Evolutionary conservation across 2,797 vertebrate species (phyloP), one percentile per base, ranked within the genome.

Genomic region (Smutsia temminckii): DNA sequence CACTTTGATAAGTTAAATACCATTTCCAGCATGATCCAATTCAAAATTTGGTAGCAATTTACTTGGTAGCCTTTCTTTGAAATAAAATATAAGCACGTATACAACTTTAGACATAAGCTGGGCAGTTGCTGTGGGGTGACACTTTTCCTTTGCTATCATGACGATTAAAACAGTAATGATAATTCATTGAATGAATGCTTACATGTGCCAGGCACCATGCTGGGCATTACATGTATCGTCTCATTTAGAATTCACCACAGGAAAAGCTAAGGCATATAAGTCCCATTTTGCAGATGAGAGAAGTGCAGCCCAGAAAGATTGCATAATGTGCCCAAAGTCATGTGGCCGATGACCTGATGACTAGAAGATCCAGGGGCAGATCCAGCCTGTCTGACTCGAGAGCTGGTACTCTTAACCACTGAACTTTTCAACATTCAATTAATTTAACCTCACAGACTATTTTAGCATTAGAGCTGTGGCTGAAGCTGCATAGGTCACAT

Each of bases 11-110:
- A 68, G 27, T 42, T 72, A 85, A 91, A 78, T 78, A 79, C 34
- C 16, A 80, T 72, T 92, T 84, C 59, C 88, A 75, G n/a, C 49
- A 72, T 66, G 21, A 40, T 89, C 79, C 61, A 32, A 72, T 78
- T 72, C 78, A 93, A 89, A 57, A 78, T 85, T 79, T 86, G 29
- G 37, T 37, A 91, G 11, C 27, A 84, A 57, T 72, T 87, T 77
- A 51, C 53, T 66, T 66, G 83, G 68, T 79, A 92, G 37, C 25
- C 18, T 49, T 95, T 95, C 64, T 91, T 91, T 64, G 17, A 80
- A 93, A 85, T 69, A 69, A 89, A 92, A 79, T 46, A 51, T 32
- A 88, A 69, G 23, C 11, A 72, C 53, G 64, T 46, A 55, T 32
- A 63, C 25, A 49, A 59, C 27, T 87, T 87, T 63, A 84, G n/a